Conservation (phyloP, 1,140 invertebrate species). For the Leptinotarsa defecta region DNA sequence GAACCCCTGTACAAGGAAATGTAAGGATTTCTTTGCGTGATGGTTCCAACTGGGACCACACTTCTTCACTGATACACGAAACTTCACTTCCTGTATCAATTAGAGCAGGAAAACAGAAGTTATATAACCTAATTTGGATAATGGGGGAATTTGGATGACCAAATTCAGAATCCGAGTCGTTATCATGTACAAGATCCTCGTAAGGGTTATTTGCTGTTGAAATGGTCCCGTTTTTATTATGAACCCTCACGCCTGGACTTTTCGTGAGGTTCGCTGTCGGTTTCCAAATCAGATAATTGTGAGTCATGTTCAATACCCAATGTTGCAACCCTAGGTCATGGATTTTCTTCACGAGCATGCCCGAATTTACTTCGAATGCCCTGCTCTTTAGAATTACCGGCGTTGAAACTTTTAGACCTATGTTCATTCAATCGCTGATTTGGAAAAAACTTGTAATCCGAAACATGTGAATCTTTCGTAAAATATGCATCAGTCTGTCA, state of each 20-base stretch:
- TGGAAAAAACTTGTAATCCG: too few species aligned
- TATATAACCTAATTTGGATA: conserved; percentile 8
- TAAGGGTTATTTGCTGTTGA: background rate
- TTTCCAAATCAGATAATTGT: too few species aligned
- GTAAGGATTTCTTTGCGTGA: background rate
- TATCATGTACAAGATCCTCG: background rate
- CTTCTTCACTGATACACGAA: conserved; percentile 7
- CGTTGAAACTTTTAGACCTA: too few species aligned
- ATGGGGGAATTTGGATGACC: background rate
- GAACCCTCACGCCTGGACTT: too few species aligned
- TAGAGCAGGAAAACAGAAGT: conserved; percentile 11
- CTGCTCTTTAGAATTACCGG: too few species aligned
- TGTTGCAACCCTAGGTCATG: too few species aligned
- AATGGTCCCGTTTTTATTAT: background rate
- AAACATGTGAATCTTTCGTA: too few species aligned
- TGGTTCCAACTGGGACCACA: background rate
- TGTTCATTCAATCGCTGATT: too few species aligned
- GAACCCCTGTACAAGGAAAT: conserved; percentile 11
- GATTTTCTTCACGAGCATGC: too few species aligned
- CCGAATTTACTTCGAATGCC: too few species aligned
- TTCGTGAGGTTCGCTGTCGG: too few species aligned
- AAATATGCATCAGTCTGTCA: background rate
- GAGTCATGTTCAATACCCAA: too few species aligned
- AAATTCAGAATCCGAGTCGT: background rate
- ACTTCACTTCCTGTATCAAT: conserved; percentile 11